These are phyloP conservation scores for Hyles vespertilio DNA, from an alignment of 1,140 invertebrate species.

Conservation along the genomic window DNA sequence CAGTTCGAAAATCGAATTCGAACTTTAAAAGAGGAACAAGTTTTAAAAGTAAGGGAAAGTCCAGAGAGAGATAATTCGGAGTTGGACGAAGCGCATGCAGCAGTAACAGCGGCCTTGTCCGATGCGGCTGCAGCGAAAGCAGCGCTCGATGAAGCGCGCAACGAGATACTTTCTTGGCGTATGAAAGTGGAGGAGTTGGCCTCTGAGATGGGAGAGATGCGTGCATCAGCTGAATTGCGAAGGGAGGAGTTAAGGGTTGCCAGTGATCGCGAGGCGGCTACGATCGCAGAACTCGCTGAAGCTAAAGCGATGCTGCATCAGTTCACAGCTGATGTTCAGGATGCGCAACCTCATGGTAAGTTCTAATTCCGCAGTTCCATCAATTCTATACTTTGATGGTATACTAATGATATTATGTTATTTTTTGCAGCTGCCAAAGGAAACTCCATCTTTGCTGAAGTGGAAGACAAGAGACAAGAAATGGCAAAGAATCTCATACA, in stretches of 20 bases:
- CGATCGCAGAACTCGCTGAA: slow-evolving; percentile 52
- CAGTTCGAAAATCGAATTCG: slow-evolving; percentile 48
- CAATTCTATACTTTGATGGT: too few species aligned
- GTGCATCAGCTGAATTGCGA: slow-evolving; percentile 44
- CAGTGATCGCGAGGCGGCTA: slow-evolving; percentile 44
- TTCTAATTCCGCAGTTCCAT: slow-evolving; percentile 3
- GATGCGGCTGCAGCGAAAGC: slow-evolving; percentile 42
- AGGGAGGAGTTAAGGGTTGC: slow-evolving; percentile 49
- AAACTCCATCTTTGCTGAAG: slow-evolving; percentile 74
- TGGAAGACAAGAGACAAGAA: slow-evolving; percentile 73
- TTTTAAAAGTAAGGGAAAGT: slow-evolving; percentile 31
- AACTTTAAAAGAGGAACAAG: slow-evolving; percentile 50
- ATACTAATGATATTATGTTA: neutral
- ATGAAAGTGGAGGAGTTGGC: slow-evolving; percentile 54
- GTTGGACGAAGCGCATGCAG: slow-evolving; percentile 47
- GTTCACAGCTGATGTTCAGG: slow-evolving; percentile 38
- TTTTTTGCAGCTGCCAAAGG: slow-evolving; percentile 65
- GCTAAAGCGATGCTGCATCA: slow-evolving; percentile 51
- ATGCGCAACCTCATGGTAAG: slow-evolving; percentile 57
- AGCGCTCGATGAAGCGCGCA: slow-evolving; percentile 44
- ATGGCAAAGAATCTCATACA: slow-evolving; percentile 70
- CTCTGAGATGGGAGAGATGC: slow-evolving; percentile 46
- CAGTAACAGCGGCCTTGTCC: slow-evolving; percentile 31
- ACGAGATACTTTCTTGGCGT: slow-evolving; percentile 46
- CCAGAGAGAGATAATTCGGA: slow-evolving; percentile 53